Evolutionary conservation across 2,113 vertebrate genomes (phyloP).

Genomic region (Menura novaehollandiae): DNA sequence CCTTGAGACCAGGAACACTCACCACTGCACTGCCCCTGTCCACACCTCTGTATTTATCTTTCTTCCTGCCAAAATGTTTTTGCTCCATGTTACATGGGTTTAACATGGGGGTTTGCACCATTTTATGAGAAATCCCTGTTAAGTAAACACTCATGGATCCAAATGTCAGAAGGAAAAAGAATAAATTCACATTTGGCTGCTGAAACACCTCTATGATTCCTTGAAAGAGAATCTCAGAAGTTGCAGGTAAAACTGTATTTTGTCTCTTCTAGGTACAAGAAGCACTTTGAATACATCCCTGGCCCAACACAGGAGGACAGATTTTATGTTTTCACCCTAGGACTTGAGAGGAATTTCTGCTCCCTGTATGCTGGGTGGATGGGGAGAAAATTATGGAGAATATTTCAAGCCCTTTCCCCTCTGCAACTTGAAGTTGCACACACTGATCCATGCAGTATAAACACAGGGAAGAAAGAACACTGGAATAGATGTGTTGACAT

Average conservation of each 20-base stretch:
- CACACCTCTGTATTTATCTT: background rate
- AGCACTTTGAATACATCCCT: background rate
- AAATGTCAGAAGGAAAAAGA: background rate
- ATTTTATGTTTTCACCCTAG: background rate
- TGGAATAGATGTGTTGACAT: background rate
- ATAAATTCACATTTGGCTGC: background rate
- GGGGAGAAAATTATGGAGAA: background rate
- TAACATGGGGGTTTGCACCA: background rate
- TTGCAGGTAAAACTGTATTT: background rate
- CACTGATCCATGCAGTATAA: background rate
- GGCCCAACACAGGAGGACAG: background rate
- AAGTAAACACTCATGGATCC: background rate
- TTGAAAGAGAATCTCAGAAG: background rate
- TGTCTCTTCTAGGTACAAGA: background rate
- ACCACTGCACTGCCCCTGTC: background rate
- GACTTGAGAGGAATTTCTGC: background rate
- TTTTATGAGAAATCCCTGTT: background rate
- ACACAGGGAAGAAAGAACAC: background rate
- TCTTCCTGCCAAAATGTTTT: background rate
- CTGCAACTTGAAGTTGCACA: background rate
- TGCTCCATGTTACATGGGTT: background rate
- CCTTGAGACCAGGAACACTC: rapidly evolving
- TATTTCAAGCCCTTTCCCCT: background rate
- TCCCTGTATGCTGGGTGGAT: background rate
- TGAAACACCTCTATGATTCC: background rate